Conservation (phyloP, 2,888 invertebrate genomes). For the Gymnocheta viridis region DNA sequence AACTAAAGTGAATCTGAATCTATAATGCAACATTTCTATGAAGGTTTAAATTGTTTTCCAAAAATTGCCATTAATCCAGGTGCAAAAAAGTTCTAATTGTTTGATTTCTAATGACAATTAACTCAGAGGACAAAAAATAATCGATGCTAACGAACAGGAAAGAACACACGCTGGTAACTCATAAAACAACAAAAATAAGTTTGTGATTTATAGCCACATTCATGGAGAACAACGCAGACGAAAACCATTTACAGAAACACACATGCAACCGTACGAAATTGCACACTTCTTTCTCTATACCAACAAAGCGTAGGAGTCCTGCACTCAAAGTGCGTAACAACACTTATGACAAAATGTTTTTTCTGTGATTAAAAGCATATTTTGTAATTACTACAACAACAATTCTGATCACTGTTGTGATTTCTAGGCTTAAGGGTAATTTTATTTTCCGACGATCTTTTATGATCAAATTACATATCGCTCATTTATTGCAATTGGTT, state of each 20-base stretch:
- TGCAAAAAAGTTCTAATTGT: constrained; percentile 49
- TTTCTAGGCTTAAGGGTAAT: neutral
- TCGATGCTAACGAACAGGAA: constrained; percentile 15
- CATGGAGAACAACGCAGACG: constrained; percentile 3
- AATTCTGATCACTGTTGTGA: neutral
- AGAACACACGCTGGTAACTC: constrained; percentile 57
- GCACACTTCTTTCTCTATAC: neutral
- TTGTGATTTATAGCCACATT: constrained; percentile 63
- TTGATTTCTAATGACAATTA: constrained; percentile 41
- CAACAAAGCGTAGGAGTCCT: constrained; percentile 59
- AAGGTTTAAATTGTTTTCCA: constrained; percentile 6
- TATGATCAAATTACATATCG: too few species aligned
- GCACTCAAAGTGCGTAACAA: constrained; percentile 15
- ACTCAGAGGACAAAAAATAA: constrained; percentile 10
- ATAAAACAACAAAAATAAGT: constrained; percentile 18
- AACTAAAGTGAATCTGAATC: constrained; percentile 15
- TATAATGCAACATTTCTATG: constrained; percentile 31
- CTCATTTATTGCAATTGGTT: too few species aligned
- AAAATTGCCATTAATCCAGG: constrained; percentile 55
- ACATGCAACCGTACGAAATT: neutral
- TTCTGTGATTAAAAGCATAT: neutral
- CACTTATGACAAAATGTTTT: constrained; percentile 22
- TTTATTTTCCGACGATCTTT: neutral
- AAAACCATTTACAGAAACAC: constrained; percentile 10
- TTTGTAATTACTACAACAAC: neutral